Evolutionary conservation across 2,888 invertebrate species (phyloP), one percentile per base, ranked within the genome.

Genomic region (Cataglyphis altisquamis): DNA sequence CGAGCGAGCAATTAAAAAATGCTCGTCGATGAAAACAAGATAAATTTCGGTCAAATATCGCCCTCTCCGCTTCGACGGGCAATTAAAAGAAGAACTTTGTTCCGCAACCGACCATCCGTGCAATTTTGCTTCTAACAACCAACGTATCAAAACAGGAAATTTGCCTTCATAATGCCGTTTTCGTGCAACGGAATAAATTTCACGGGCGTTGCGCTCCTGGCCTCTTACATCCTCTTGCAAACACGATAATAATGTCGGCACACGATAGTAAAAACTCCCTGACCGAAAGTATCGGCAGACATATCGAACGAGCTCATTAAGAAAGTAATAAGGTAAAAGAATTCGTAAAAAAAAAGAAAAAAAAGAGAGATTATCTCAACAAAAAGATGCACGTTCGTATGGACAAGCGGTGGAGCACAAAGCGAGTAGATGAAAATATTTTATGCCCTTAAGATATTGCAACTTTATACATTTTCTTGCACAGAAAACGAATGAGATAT

Each of bases 1-100:
- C 41, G 60, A 60, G 18, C 45, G 12, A 48, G 32, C 72, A 78
- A 78, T 78, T 78, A 78, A 78, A 68, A 68, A 41, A 45, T 12
- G 18, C 32, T 60, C 68, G 41, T 60, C 21, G 21, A 32, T 1
- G 12, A 60, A 70, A 78, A 78, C 72, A 60, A 78, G 70, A 70
- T 78, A 78, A 78, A 72, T 78, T 78, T 78, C 57, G 52, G 25
- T 39, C 60, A 72, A 78, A 45, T 45, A 21, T 12, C 57, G 12
- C 21, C 21, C 57, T 72, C 78, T 18, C 6, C 6, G 10, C 3
- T 6, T 29, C 57, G 60, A 60, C 9, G 32, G 60, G 32, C 45
- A 60, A 70, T 78, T 45, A 72, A 78, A 78, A 72, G 1, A 18
- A 60, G 60, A 45, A 52, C 55, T 72, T 78, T 41, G n/a, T 21